phyloP scores from a whole-genome alignment of 2,113 vertebrate genomes.

The Syngnathoides biaculeatus region DNA sequence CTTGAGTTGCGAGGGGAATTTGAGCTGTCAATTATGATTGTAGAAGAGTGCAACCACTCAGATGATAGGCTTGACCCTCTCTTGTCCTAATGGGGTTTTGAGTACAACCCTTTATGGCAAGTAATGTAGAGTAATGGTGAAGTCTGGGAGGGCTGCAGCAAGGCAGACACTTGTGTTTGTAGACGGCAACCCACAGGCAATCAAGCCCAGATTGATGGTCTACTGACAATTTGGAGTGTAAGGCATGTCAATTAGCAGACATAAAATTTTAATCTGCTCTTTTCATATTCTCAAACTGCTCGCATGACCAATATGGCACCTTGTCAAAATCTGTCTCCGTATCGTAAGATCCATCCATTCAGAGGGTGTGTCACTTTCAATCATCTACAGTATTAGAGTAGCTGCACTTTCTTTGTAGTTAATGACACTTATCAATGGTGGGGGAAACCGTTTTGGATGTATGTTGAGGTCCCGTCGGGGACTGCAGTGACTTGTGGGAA shows the following conservation, averaged over 20 bases:
- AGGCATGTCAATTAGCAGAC: slow-evolving; percentile 58
- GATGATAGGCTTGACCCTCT: slow-evolving; percentile 54
- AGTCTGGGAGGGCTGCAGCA: slow-evolving; percentile 45
- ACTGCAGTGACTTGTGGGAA: slow-evolving; percentile 67
- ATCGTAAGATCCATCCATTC: slow-evolving; percentile 17
- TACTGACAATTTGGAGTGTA: slow-evolving; percentile 44
- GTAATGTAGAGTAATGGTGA: slow-evolving; percentile 68
- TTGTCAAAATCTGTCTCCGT: slow-evolving; percentile 35
- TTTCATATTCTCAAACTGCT: slow-evolving; percentile 34
- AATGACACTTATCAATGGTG: slow-evolving; percentile 29
- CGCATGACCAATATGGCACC: slow-evolving; percentile 36
- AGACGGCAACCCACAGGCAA: slow-evolving; percentile 40
- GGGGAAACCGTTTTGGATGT: slow-evolving; percentile 60
- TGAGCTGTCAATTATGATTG: slow-evolving; percentile 55
- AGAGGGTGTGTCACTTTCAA: slow-evolving; percentile 23
- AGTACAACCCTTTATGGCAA: slow-evolving; percentile 62
- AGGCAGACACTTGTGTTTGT: slow-evolving; percentile 33
- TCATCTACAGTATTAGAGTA: slow-evolving; percentile 10
- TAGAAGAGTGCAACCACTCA: slow-evolving; percentile 63
- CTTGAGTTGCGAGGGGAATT: slow-evolving; percentile 45
- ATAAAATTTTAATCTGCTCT: slow-evolving; percentile 60
- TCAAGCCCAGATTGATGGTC: slow-evolving; percentile 36
- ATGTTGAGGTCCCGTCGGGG: slow-evolving; percentile 61
- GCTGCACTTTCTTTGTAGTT: slow-evolving; percentile 20
- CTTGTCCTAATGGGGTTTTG: slow-evolving; percentile 67